Percentiles rank a stretch among this genome's conserved stretches.
These are phyloP conservation scores for Campylomormyrus numenius DNA, from an alignment of 2,113 vertebrate genomes.

Conservation along the genomic window DNA sequence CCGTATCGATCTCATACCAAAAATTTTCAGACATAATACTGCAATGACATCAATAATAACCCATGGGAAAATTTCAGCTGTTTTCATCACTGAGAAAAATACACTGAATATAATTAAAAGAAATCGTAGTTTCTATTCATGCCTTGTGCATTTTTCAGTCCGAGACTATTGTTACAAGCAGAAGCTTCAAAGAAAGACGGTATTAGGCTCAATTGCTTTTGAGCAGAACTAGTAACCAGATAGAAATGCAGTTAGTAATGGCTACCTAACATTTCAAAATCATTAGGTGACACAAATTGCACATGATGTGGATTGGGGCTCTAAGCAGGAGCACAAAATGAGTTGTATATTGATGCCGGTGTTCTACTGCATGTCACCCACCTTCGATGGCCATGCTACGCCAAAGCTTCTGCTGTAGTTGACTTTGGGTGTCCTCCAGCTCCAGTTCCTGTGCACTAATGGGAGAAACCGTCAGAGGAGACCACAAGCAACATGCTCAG, in stretches of 20 bases:
- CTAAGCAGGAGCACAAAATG: background rate
- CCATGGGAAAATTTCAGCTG: slow-evolving; percentile 3
- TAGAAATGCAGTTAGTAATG: background rate
- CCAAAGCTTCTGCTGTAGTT: slow-evolving; percentile 72
- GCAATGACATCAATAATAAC: slow-evolving; percentile 6
- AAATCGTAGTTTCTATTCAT: background rate
- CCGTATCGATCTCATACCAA: slow-evolving; percentile 6
- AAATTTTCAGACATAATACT: slow-evolving; percentile 7
- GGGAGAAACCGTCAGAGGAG: slow-evolving; percentile 7
- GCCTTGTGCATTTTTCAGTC: background rate
- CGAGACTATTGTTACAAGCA: background rate
- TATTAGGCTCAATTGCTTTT: background rate
- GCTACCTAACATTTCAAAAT: slow-evolving; percentile 1
- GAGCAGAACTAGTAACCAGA: background rate
- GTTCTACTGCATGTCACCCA: slow-evolving; percentile 39
- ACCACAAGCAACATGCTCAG: background rate
- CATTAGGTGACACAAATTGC: slow-evolving; percentile 1
- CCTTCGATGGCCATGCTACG: slow-evolving; percentile 70
- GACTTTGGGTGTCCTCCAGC: slow-evolving; percentile 81
- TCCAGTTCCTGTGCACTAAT: slow-evolving; percentile 82
- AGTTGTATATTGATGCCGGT: background rate
- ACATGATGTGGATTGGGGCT: background rate
- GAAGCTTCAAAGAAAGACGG: background rate
- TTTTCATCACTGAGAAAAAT: slow-evolving; percentile 12
- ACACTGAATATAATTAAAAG: slow-evolving; percentile 12